Conservation (phyloP, 2,113 vertebrate species). For the Ptychochromis oligacanthus region DNA sequence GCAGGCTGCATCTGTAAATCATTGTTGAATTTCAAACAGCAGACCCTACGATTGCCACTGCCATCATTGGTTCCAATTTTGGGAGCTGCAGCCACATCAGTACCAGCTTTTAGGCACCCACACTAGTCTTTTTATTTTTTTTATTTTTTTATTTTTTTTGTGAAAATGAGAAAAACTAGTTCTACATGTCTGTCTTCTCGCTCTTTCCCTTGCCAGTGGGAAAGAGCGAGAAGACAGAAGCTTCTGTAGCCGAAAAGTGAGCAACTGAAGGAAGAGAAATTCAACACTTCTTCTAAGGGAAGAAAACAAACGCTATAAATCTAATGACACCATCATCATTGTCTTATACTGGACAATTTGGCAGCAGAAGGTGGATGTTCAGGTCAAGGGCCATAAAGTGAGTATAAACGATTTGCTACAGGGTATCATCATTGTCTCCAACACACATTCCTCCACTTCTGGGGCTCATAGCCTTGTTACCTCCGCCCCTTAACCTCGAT, state of each 20-base stretch:
- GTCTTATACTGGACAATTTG: slow-evolving; percentile 31
- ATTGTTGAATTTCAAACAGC: background rate
- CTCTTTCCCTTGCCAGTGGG: too few relatives aligned
- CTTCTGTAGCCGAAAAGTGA: slow-evolving; percentile 4
- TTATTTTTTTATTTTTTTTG: background rate
- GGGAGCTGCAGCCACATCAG: background rate
- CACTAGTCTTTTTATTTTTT: background rate
- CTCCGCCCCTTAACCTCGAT: slow-evolving; percentile 14
- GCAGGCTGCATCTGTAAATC: background rate
- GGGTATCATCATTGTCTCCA: slow-evolving; percentile 47
- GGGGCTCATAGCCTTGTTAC: slow-evolving; percentile 13
- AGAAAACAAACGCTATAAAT: slow-evolving; percentile 26
- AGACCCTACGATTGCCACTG: background rate
- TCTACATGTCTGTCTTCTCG: too few relatives aligned
- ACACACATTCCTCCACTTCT: slow-evolving; percentile 55
- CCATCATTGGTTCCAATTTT: background rate
- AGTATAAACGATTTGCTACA: slow-evolving; percentile 52
- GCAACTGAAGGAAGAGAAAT: slow-evolving; percentile 37
- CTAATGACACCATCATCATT: slow-evolving; percentile 16
- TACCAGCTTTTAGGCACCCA: background rate
- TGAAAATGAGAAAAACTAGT: background rate
- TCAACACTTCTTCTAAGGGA: background rate
- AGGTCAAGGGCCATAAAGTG: slow-evolving; percentile 32
- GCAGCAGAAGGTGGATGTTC: background rate
- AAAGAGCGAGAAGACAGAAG: background rate